Percentiles rank a stretch among this genome's conserved stretches.
These are phyloP conservation scores for Sitta europaea DNA, from an alignment of 2,113 vertebrate genomes.

Conservation along the genomic window DNA sequence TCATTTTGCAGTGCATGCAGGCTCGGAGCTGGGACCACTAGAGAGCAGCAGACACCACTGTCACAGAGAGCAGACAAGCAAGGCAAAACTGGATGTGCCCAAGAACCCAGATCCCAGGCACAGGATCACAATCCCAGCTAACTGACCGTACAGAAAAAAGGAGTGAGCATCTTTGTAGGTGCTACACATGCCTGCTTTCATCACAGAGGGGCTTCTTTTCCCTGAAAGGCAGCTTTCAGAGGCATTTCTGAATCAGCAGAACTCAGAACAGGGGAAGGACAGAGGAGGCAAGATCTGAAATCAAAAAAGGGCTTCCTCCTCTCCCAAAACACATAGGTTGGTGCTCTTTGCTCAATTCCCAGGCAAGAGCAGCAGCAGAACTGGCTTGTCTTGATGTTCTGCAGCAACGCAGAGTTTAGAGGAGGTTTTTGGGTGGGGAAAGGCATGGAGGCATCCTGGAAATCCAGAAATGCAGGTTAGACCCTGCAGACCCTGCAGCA, in stretches of 20 bases:
- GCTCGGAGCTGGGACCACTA: neutral
- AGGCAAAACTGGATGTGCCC: no score
- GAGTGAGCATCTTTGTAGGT: accelerated
- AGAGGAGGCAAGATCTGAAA: neutral
- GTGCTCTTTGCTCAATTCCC: neutral
- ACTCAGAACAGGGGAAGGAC: neutral
- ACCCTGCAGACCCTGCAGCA: neutral
- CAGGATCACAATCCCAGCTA: neutral
- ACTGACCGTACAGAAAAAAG: accelerated
- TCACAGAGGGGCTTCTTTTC: accelerated
- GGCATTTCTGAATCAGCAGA: neutral
- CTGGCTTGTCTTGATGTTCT: conserved; percentile 12
- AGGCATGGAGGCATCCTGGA: neutral
- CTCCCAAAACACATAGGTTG: neutral
- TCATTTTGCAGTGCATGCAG: neutral
- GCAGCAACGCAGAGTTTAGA: neutral
- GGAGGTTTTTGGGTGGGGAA: neutral
- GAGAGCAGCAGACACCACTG: conserved; percentile 13
- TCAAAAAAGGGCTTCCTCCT: neutral
- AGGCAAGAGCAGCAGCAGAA: neutral
- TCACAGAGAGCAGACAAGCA: accelerated
- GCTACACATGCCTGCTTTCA: neutral
- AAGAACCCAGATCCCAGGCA: accelerated
- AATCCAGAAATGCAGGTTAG: conserved; percentile 45
- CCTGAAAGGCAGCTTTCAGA: neutral